These are phyloP conservation scores for Cephus rjabovi DNA, from an alignment of 2,888 invertebrate species.

Conservation along the genomic window DNA sequence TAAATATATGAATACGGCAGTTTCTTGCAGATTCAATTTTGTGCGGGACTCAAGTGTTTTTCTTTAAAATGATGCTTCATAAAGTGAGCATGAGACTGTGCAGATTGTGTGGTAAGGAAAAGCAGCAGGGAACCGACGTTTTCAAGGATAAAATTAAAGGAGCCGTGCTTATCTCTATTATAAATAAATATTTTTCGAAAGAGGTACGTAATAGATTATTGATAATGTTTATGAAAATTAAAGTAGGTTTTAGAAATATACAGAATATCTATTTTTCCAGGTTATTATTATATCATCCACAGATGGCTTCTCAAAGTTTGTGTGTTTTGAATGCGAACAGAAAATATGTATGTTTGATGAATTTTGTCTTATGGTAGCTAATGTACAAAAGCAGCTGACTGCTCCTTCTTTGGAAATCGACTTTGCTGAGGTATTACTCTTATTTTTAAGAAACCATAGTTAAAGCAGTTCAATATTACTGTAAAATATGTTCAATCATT, in stretches of 20 bases:
- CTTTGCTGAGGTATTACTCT: slow-evolving; percentile 53
- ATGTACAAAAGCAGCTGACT: slow-evolving; percentile 57
- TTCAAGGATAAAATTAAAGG: slow-evolving; percentile 60
- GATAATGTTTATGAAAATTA: not conserved
- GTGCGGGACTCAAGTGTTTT: not conserved
- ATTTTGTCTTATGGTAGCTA: slow-evolving; percentile 60
- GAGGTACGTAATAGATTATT: slow-evolving; percentile 46
- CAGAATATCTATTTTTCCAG: slow-evolving; percentile 32
- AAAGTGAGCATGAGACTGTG: slow-evolving; percentile 51
- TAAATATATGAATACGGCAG: no score
- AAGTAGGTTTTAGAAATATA: no score
- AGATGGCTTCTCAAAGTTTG: slow-evolving; percentile 56
- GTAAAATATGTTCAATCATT: not conserved
- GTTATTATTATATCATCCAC: slow-evolving; percentile 55
- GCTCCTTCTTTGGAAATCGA: slow-evolving; percentile 58
- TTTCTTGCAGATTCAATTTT: not conserved
- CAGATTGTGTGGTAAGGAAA: slow-evolving; percentile 60
- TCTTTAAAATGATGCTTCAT: slow-evolving; percentile 47
- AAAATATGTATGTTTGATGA: slow-evolving; percentile 61
- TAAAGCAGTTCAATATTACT: not conserved
- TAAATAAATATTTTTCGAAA: slow-evolving; percentile 60
- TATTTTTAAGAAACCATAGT: not conserved
- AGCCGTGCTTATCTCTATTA: slow-evolving; percentile 57
- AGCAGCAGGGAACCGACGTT: slow-evolving; percentile 57
- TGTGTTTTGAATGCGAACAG: slow-evolving; percentile 60